Percentiles rank a stretch among this genome's conserved stretches.
phyloP scores from a whole-genome alignment of 2,113 vertebrate species.

The Cynoglossus semilaevis region DNA sequence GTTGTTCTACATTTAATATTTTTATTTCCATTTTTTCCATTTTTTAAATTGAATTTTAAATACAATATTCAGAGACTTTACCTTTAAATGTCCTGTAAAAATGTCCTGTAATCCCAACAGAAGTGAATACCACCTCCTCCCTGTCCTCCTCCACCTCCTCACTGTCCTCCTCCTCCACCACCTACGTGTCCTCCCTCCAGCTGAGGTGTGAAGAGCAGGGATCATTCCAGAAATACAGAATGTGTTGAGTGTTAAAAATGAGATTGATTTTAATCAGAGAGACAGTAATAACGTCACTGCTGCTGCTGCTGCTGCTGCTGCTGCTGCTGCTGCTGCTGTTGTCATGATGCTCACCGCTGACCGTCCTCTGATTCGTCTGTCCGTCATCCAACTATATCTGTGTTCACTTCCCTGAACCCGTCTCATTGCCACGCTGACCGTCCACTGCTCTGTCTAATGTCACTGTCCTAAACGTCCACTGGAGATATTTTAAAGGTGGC shows the following conservation, averaged over 20 bases:
- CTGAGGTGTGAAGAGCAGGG: slow-evolving; percentile 26
- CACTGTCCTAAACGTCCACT: slow-evolving; percentile 13
- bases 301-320: too few species aligned
- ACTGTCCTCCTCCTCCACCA: slow-evolving; percentile 27
- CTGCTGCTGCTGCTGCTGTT: slow-evolving; percentile 48
- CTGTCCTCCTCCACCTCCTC: slow-evolving; percentile 34
- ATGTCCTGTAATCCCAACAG: too few species aligned
- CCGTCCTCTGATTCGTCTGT: slow-evolving; percentile 56
- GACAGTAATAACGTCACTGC: slow-evolving; percentile 64
- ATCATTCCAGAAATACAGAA: slow-evolving; percentile 52
- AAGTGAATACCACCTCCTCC: too few species aligned
- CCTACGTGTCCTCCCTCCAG: slow-evolving; percentile 17
- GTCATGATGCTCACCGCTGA: slow-evolving; percentile 60
- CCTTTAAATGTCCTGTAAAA: too few species aligned
- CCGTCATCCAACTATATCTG: slow-evolving; percentile 55
- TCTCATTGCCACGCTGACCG: slow-evolving; percentile 38
- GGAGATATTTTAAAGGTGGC: too few species aligned
- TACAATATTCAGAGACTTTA: too few species aligned
- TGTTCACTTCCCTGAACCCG: slow-evolving; percentile 40
- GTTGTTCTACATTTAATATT: too few species aligned
- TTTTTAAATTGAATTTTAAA: too few species aligned
- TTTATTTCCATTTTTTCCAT: too few species aligned
- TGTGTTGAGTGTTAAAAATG: slow-evolving; percentile 63
- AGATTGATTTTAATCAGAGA: slow-evolving; percentile 72
- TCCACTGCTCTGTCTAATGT: background rate